Percentiles rank a stretch among this genome's conserved stretches.
Conservation (phyloP, 1,140 invertebrate species). For the Zaprionus inermis region DNA sequence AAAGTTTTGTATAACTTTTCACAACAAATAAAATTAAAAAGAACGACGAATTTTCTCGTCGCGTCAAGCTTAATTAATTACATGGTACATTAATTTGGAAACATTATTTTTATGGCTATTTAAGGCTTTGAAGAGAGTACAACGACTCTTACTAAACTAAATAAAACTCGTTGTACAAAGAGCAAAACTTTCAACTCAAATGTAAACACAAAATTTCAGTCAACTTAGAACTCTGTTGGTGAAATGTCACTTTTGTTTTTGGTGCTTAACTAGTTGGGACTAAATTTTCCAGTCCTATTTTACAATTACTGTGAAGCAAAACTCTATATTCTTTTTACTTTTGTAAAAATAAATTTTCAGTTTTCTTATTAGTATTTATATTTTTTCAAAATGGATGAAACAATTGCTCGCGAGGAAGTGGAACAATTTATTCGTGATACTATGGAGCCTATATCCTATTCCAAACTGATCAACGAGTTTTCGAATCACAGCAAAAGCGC, state of each 20-base stretch:
- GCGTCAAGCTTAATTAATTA: no score
- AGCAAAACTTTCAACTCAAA: no score
- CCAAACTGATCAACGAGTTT: not conserved
- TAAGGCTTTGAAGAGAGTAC: no score
- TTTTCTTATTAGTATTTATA: not conserved
- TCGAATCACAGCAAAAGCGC: not conserved
- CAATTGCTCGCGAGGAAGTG: not conserved
- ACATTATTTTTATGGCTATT: no score
- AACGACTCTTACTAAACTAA: no score
- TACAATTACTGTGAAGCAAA: not conserved
- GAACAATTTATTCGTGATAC: not conserved
- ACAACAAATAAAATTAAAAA: no score
- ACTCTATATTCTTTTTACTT: not conserved
- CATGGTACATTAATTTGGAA: no score
- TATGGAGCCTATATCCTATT: not conserved
- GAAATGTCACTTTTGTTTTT: not conserved
- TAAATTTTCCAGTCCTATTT: not conserved
- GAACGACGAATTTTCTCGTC: no score
- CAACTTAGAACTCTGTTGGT: not conserved
- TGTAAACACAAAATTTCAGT: not conserved
- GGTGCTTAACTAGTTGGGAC: not conserved
- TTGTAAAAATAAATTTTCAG: not conserved
- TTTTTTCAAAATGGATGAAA: not conserved
- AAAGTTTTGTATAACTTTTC: no score
- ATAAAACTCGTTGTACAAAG: no score